Conservation (phyloP, 2,113 vertebrate genomes). For the Pristiophorus japonicus region DNA sequence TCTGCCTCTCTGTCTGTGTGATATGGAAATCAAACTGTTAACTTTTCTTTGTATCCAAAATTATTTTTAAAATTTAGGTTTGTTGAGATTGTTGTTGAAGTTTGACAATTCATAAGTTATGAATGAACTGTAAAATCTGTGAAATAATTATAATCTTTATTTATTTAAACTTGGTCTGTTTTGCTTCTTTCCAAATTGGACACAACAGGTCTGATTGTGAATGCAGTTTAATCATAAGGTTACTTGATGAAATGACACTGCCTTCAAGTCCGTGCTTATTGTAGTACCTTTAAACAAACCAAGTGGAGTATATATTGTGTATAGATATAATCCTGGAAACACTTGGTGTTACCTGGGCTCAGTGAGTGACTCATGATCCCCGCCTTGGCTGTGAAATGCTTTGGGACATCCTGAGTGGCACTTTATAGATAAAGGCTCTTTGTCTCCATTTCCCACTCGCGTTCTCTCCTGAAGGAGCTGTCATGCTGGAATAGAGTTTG, state of each 20-base stretch:
- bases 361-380: neutral
- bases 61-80: constrained; percentile 15
- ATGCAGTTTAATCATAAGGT: neutral
- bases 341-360: too few relatives aligned
- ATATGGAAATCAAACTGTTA: neutral
- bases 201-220: neutral
- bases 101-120: constrained; percentile 29
- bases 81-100: neutral
- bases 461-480: neutral
- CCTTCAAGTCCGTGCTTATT: neutral
- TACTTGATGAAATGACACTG: neutral
- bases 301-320: too few relatives aligned
- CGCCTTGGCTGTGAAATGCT: neutral
- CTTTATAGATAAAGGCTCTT: too few relatives aligned
- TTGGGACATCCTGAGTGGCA: too few relatives aligned
- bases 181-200: neutral
- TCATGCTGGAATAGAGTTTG: neutral
- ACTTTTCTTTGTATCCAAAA: constrained; percentile 5
- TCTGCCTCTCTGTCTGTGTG: neutral
- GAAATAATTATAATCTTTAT: constrained; percentile 30
- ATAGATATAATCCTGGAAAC: too few relatives aligned
- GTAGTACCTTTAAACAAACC: neutral
- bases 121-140: constrained; percentile 4
- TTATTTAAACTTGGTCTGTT: constrained; percentile 20
- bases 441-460: neutral